Conservation (phyloP, 2,888 invertebrate genomes). For the Congeria kusceri region DNA sequence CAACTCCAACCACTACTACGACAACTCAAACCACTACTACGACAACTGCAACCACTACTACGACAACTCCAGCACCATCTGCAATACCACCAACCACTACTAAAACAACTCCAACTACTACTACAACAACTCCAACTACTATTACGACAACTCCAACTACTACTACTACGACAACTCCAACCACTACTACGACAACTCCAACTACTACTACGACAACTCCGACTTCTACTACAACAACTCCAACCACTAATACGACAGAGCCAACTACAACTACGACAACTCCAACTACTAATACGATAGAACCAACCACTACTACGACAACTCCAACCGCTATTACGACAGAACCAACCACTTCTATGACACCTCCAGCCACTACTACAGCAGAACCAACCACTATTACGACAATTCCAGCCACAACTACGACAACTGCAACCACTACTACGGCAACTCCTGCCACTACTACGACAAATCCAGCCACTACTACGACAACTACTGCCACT, state of each 20-base stretch:
- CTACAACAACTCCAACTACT: not conserved
- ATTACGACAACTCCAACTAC: not conserved
- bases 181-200: not conserved
- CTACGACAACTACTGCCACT: not conserved
- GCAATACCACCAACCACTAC: not conserved
- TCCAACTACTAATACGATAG: not conserved
- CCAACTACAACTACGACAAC: not conserved
- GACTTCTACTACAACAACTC: not conserved
- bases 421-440: not conserved
- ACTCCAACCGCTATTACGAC: not conserved
- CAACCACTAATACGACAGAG: not conserved
- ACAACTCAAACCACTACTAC: not conserved
- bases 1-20: not conserved
- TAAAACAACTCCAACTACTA: not conserved
- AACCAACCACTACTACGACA: not conserved
- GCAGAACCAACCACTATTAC: not conserved
- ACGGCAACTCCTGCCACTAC: not conserved
- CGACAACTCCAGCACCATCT: not conserved
- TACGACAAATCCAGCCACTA: not conserved
- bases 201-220: not conserved
- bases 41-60: not conserved
- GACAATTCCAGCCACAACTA: not conserved
- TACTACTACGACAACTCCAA: not conserved
- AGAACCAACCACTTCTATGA: not conserved
- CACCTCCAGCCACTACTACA: not conserved